Conservation (phyloP, 1,140 invertebrate species). For the Teleopsis dalmanni region DNA sequence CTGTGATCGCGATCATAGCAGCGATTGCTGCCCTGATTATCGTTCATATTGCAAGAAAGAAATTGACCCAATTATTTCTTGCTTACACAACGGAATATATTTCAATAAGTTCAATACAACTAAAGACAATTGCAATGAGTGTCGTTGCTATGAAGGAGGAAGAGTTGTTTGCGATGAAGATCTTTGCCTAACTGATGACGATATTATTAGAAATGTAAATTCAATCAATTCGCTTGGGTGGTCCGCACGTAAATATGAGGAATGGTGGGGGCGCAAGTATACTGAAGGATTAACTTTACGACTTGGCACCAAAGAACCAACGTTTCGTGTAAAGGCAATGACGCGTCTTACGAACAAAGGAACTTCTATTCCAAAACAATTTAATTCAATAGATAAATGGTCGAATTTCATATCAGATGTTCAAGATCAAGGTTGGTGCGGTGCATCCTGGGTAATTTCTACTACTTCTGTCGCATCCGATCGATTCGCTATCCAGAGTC, state of each 20-base stretch:
- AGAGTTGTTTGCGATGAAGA: conserved; percentile 63
- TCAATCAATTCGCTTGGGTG: conserved; percentile 53
- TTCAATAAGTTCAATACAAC: conserved; percentile 35
- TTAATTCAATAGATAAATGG: conserved; percentile 71
- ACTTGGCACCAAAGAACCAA: conserved; percentile 55
- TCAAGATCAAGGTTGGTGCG: conserved; percentile 86
- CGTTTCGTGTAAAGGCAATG: conserved; percentile 59
- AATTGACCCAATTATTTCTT: conserved; percentile 23
- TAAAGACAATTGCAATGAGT: conserved; percentile 68
- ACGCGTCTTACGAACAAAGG: conserved; percentile 57
- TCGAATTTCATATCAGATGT: conserved; percentile 60
- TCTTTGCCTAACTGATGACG: conserved; percentile 63
- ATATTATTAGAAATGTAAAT: conserved; percentile 62
- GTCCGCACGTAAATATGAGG: conserved; percentile 70
- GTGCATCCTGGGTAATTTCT: conserved; percentile 86
- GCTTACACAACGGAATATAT: conserved; percentile 29
- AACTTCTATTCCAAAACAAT: conserved; percentile 54
- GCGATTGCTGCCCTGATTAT: conserved; percentile 87
- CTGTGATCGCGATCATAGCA: conserved; percentile 60
- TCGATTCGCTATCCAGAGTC: conserved; percentile 73
- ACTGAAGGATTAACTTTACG: conserved; percentile 68
- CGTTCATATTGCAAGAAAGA: conserved; percentile 58
- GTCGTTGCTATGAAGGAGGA: conserved; percentile 53
- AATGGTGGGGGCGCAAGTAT: conserved; percentile 77
- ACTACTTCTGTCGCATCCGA: conserved; percentile 74